Percentiles rank a stretch among this genome's conserved stretches.
These are phyloP conservation scores for Hypercompe scribonia DNA, from an alignment of 2,888 invertebrate genomes.

Conservation along the genomic window DNA sequence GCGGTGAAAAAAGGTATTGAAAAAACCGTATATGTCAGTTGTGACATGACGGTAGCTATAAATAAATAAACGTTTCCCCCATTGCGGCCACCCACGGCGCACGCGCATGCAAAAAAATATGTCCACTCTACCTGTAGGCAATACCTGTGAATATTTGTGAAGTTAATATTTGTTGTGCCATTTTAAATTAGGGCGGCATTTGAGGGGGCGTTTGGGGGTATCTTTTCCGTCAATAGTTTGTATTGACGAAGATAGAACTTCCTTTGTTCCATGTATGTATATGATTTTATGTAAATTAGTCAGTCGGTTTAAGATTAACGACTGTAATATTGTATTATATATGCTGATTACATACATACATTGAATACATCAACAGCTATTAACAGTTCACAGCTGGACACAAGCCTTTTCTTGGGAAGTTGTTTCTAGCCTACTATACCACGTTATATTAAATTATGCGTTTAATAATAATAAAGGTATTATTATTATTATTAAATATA, in stretches of 20 bases:
- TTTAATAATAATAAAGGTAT: no score
- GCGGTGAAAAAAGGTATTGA: slow-evolving; percentile 37
- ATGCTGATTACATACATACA: no score
- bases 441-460: no score
- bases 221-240: neutral
- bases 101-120: slow-evolving; percentile 63
- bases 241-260: neutral
- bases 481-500: no score
- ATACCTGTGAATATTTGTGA: slow-evolving; percentile 51
- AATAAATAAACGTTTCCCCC: slow-evolving; percentile 61
- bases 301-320: neutral
- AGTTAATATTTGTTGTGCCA: slow-evolving; percentile 33
- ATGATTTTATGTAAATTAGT: no score
- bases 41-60: slow-evolving; percentile 65
- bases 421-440: no score
- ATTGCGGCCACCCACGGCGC: slow-evolving; percentile 65
- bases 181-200: slow-evolving; percentile 44
- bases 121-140: slow-evolving; percentile 44
- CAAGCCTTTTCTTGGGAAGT: no score
- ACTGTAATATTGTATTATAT: no score
- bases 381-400: no score
- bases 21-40: slow-evolving; percentile 51
- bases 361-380: no score
- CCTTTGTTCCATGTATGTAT: neutral
- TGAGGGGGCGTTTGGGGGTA: slow-evolving; percentile 9